Base-by-base conservation (phyloP, 1,140 invertebrate genomes). In the Ostrea denselamellosa region DNA sequence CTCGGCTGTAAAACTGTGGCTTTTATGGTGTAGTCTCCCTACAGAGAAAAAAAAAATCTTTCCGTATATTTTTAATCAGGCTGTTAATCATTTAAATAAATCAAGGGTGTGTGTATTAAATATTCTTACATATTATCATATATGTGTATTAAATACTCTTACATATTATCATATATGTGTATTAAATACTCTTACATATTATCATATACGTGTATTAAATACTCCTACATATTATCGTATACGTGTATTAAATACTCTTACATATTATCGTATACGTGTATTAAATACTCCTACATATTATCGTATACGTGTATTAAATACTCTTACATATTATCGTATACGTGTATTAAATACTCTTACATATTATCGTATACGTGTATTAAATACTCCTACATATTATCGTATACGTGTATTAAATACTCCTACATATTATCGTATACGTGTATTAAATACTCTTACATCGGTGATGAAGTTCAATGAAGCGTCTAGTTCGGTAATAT, bases 261-360 rank as follows among this genome's bases (percentile, higher is more conserved):
- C 87, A 83, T 88, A n/a, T n/a, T n/a, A n/a, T n/a, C n/a, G n/a
- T n/a, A n/a, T 44, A 44, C 34, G 34, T 44, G 5, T 44, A 44
- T 5, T 44, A 44, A 44, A 44, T 5, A 44, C 34, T 44, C 71
- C 68, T 82, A 88, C 87, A 83, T 88, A n/a, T n/a, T n/a, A n/a
- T n/a, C n/a, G n/a, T n/a, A n/a, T 44, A 44, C 34, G 34, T 44
- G 5, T 44, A 44, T 5, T 44, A 44, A 44, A 44, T 5, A 44
- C 34, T 44, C 71, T 83, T 82, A 88, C 87, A 83, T 88, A n/a
- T n/a, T n/a, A n/a, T n/a, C n/a, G n/a, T n/a, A n/a, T 44, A 44
- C 34, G 34, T 44, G 5, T 44, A 44, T 5, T 44, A 44, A 44
- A 44, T 5, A 44, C 34, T 44, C 71, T 83, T 82, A 88, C 87